Conservation (phyloP, 2,113 vertebrate genomes). For the Piprites chloris region DNA sequence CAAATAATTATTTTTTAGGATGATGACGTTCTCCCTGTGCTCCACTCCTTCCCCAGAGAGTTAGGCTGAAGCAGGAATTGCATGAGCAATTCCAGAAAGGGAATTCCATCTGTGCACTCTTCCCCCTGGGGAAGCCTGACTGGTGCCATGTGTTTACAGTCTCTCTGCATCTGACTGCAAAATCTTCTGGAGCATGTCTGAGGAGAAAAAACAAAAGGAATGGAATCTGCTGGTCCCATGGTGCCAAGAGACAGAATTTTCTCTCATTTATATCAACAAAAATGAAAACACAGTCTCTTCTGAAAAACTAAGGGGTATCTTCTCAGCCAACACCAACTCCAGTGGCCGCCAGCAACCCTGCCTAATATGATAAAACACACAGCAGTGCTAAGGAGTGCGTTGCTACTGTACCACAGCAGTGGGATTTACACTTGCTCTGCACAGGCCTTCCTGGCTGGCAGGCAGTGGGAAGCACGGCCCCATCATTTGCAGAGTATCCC, state of each 20-base stretch:
- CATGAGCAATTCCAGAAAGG: neutral
- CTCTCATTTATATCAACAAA: neutral
- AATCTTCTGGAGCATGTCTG: neutral
- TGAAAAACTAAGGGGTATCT: neutral
- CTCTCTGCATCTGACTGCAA: neutral
- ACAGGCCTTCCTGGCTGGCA: neutral
- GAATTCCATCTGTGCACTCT: neutral
- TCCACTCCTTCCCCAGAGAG: neutral
- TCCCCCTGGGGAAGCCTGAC: neutral
- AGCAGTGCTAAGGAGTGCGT: neutral
- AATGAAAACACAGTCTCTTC: neutral
- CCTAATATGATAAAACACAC: neutral
- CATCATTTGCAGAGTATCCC: neutral
- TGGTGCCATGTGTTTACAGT: neutral
- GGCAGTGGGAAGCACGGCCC: neutral
- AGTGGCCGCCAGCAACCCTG: neutral
- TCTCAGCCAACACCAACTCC: neutral
- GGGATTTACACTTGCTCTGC: neutral
- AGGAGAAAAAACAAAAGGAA: neutral
- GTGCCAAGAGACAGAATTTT: neutral
- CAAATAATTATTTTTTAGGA: neutral
- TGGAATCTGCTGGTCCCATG: neutral
- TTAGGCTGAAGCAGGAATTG: neutral
- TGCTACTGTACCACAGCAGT: neutral
- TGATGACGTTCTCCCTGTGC: neutral